phyloP scores from a whole-genome alignment of 2,888 invertebrate genomes.

The Xanthorhoe spadicearia region DNA sequence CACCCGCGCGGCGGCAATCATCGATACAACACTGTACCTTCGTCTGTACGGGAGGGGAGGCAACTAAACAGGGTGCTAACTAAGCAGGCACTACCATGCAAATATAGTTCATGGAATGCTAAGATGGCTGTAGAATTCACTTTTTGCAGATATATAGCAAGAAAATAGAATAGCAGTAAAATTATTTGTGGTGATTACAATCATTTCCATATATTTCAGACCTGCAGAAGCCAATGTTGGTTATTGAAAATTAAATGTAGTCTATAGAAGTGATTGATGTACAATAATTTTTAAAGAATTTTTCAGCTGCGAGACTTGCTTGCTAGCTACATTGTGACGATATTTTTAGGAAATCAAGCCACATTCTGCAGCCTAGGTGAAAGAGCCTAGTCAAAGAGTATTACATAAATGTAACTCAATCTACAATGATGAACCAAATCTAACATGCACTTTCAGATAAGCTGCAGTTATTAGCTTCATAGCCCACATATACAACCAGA shows the following conservation, averaged over 20 bases:
- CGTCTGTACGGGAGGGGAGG: conserved; percentile 63
- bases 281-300: background rate
- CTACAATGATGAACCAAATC: background rate
- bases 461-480: too few species aligned
- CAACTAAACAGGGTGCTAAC: conserved; percentile 52
- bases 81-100: conserved; percentile 77
- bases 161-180: conserved; percentile 17
- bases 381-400: background rate
- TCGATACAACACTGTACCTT: conserved; percentile 62
- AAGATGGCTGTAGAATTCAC: conserved; percentile 82
- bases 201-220: background rate
- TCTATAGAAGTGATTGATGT: background rate
- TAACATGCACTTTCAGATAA: background rate
- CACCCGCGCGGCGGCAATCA: conserved; percentile 12
- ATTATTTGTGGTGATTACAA: conserved; percentile 5
- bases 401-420: background rate
- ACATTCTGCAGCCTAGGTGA: background rate
- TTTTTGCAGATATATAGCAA: conserved; percentile 31
- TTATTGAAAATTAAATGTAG: background rate
- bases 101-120: conserved; percentile 45
- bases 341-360: background rate
- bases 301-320: background rate
- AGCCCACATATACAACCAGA: too few species aligned
- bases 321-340: background rate
- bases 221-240: background rate